These are phyloP conservation scores for Terrapene triunguis DNA, from an alignment of 2,113 vertebrate genomes.

Conservation along the genomic window DNA sequence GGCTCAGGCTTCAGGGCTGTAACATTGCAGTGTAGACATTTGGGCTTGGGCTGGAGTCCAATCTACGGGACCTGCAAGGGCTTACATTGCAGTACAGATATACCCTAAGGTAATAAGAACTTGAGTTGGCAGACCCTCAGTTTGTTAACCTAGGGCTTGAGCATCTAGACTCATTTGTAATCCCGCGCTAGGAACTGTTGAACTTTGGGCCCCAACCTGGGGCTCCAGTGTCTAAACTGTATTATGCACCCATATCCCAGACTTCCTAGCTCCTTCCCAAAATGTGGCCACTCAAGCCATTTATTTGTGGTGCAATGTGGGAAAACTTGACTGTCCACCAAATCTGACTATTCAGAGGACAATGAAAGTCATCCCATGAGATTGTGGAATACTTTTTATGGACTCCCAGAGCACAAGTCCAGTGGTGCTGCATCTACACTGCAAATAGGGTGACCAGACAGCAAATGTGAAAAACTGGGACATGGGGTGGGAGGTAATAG, in stretches of 20 bases:
- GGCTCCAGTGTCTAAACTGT: too few species aligned
- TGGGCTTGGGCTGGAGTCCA: neutral
- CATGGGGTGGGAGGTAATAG: too few species aligned
- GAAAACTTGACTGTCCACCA: neutral
- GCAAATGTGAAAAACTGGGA: too few species aligned
- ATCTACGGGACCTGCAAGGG: neutral
- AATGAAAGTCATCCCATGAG: neutral
- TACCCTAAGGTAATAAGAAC: neutral
- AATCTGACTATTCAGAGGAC: neutral
- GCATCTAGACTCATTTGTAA: neutral
- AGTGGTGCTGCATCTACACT: neutral
- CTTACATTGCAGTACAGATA: neutral
- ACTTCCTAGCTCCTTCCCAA: too few species aligned
- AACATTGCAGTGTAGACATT: neutral
- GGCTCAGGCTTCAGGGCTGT: too few species aligned
- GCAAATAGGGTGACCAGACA: neutral
- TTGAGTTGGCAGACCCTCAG: neutral
- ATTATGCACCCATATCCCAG: too few species aligned
- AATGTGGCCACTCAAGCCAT: neutral
- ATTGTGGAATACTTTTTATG: neutral
- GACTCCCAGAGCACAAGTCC: neutral
- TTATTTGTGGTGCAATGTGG: neutral
- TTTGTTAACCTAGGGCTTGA: neutral
- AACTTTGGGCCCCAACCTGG: too few species aligned
- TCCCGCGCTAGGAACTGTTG: neutral